Evolutionary conservation across 2,888 invertebrate genomes (phyloP), one percentile per base, ranked within the genome.

Genomic region (Brachyopa scutellaris): DNA sequence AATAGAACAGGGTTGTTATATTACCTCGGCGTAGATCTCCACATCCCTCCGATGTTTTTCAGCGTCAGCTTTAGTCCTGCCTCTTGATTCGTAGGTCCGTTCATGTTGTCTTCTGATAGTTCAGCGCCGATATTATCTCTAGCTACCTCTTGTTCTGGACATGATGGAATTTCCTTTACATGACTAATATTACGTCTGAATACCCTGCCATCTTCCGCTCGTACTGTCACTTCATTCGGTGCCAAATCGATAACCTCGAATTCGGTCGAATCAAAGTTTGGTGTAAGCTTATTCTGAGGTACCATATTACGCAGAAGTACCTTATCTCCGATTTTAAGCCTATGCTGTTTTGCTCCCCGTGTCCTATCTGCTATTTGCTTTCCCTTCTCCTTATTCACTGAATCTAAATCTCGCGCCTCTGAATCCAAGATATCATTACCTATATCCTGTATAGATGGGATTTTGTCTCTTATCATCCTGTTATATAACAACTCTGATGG

Each of bases 181-280:
- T 79, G 74, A 15, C 55, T 70, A 15, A 66, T 51, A 55, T 79
- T 84, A 13, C 84, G 29, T 13, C 66, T 59, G 29, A 59, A 33
- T 0, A 13, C 55, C 51, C 59, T 78, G 21, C 59, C 64, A 2
- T 45, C 55, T 9, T 15, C 49, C 1, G 13, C 64, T 9, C 23
- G 15, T 9, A 80, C 31, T 19, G 19, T 45, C 5, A 70, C 69
- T 19, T 76, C 79, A 17, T 69, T 69, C 7, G 74, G 64, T 9
- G 26, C 49, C 62, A 31, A 8, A 6, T 31, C 31, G 31, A 31
- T 9, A 6, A 31, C 31, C 9, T 6, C 8, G 9, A 9, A 31
- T 9, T 31, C 31, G 6, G 31, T 9, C 2, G 31, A 55, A 13
- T 53, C 31, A 59, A 84, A 80, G 1, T 40, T 66, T 21, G 61